Conservation (phyloP, 2,113 vertebrate species). For the Hydropotes inermis region DNA sequence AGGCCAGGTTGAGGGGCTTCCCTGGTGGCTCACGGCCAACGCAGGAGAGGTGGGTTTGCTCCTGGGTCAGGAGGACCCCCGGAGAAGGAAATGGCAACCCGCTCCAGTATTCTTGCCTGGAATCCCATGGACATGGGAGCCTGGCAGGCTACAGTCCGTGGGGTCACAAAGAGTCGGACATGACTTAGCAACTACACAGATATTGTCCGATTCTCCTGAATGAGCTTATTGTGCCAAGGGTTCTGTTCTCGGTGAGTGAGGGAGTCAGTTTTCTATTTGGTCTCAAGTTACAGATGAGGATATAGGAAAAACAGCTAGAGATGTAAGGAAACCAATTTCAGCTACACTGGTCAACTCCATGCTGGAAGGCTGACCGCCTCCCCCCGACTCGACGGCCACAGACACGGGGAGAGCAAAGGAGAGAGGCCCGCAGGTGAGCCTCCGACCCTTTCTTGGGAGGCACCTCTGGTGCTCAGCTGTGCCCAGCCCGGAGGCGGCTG, state of each 20-base stretch:
- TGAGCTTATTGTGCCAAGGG: neutral
- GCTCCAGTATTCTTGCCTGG: neutral
- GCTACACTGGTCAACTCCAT: neutral
- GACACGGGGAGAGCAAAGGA: neutral
- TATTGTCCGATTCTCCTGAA: neutral
- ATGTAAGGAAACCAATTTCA: neutral
- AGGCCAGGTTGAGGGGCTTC: neutral
- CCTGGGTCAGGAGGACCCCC: neutral
- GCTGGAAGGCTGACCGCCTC: neutral
- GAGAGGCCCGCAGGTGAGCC: neutral
- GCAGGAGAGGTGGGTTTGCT: neutral
- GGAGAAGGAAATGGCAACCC: neutral
- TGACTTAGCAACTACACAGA: neutral
- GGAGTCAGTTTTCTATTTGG: neutral
- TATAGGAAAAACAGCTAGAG: neutral
- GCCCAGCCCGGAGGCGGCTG: neutral
- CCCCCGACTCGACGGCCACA: neutral
- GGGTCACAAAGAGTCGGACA: neutral
- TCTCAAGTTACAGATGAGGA: neutral
- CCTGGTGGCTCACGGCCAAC: neutral
- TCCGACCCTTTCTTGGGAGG: too few relatives aligned
- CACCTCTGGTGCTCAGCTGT: neutral
- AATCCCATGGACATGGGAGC: neutral
- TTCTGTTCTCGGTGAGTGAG: neutral
- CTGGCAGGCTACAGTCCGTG: neutral